Percentiles rank a stretch among this genome's conserved stretches.
Conservation (phyloP, 2,888 invertebrate species). For the Leistus spinibarbis region DNA sequence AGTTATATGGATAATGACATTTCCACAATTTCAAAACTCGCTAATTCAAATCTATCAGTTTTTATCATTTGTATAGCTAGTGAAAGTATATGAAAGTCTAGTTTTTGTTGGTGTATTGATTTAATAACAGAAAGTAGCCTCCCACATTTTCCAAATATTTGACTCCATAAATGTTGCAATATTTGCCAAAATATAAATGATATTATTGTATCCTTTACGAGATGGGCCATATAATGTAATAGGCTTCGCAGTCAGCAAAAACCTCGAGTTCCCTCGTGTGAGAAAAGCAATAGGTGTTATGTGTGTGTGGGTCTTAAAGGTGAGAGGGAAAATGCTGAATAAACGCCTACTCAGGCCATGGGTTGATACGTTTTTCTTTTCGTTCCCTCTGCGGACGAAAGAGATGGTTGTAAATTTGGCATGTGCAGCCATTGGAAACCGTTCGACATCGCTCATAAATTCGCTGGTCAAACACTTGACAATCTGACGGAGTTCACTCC, state of each 20-base stretch:
- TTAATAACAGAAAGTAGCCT: too few relatives aligned
- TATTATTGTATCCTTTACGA: not conserved
- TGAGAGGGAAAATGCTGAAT: slow-evolving; percentile 1
- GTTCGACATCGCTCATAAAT: slow-evolving; percentile 31
- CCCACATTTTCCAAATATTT: too few relatives aligned
- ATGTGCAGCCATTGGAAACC: slow-evolving; percentile 23
- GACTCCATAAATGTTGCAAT: not conserved
- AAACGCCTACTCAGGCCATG: not conserved
- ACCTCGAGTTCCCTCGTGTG: too few relatives aligned
- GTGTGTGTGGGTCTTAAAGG: too few relatives aligned
- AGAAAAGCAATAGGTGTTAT: not conserved
- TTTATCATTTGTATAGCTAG: too few relatives aligned
- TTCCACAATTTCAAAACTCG: too few relatives aligned
- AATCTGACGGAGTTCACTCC: slow-evolving; percentile 17
- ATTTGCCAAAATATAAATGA: not conserved
- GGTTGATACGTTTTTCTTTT: not conserved
- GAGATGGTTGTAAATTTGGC: slow-evolving; percentile 16
- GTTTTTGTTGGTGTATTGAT: too few relatives aligned
- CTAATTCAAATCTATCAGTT: too few relatives aligned
- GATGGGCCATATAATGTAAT: not conserved
- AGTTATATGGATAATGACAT: too few relatives aligned
- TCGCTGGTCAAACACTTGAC: slow-evolving; percentile 33
- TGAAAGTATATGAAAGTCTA: too few relatives aligned
- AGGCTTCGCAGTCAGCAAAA: not conserved
- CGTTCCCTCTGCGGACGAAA: not conserved